phyloP scores from a whole-genome alignment of 1,140 invertebrate genomes.

The Eufriesea mexicana region DNA sequence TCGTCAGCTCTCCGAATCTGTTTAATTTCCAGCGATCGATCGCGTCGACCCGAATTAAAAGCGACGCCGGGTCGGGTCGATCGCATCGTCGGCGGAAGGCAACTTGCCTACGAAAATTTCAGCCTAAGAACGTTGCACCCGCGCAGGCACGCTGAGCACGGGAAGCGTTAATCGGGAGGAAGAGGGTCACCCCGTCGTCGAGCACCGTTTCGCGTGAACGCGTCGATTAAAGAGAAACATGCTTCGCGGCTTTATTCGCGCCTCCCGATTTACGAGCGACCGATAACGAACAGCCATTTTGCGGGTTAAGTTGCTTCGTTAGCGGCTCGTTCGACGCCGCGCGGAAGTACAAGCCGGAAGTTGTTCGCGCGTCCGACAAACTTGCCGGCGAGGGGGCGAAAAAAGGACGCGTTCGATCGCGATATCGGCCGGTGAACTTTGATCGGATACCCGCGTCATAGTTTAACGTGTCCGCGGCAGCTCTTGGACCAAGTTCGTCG shows the following conservation, averaged over 20 bases:
- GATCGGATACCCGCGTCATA: constrained; percentile 15
- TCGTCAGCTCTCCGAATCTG: neutral
- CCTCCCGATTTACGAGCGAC: constrained; percentile 33
- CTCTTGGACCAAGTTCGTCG: constrained; percentile 39
- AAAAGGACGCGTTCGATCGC: neutral
- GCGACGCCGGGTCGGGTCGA: neutral
- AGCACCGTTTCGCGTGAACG: constrained; percentile 36
- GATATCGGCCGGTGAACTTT: neutral
- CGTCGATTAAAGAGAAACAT: constrained; percentile 29
- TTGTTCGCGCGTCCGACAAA: neutral
- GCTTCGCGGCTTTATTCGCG: constrained; percentile 28
- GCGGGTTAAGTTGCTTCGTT: constrained; percentile 29
- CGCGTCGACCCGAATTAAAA: neutral
- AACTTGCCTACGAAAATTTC: neutral
- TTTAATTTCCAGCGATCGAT: neutral
- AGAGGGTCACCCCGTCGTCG: neutral
- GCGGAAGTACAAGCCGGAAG: neutral
- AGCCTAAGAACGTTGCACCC: neutral
- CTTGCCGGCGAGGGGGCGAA: neutral
- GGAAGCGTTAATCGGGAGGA: neutral
- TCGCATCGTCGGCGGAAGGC: no score
- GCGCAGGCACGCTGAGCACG: neutral
- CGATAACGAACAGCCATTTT: constrained; percentile 32
- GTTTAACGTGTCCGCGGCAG: constrained; percentile 43
- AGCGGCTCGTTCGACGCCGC: neutral